Evolutionary conservation across 2,797 vertebrate genomes (phyloP).

Genomic region (Alectoris magna): DNA sequence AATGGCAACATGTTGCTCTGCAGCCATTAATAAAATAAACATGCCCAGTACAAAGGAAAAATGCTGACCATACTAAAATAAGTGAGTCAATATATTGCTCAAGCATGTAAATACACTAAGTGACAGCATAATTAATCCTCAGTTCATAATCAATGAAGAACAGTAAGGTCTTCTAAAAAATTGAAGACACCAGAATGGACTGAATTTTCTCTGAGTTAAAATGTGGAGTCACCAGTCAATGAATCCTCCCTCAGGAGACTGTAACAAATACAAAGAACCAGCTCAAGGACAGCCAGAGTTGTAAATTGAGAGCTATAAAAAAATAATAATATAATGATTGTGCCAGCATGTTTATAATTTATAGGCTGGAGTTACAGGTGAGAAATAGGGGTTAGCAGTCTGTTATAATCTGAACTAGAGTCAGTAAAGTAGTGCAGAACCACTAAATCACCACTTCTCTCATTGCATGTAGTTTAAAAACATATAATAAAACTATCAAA

Average conservation of each 20-base stretch:
- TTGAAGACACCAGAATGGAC: slow-evolving; percentile 46
- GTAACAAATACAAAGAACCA: slow-evolving; percentile 61
- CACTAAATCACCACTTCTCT: slow-evolving; percentile 73
- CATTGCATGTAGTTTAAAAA: slow-evolving; percentile 71
- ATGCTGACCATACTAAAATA: slow-evolving; percentile 41
- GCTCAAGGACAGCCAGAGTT: slow-evolving; percentile 75
- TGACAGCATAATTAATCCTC: slow-evolving; percentile 80
- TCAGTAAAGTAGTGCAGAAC: slow-evolving; percentile 65
- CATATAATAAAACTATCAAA: slow-evolving; percentile 73
- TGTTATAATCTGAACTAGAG: slow-evolving; percentile 69
- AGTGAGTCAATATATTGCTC: slow-evolving; percentile 53
- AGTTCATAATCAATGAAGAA: slow-evolving; percentile 73
- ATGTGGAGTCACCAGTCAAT: slow-evolving; percentile 62
- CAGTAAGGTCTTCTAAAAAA: slow-evolving; percentile 67
- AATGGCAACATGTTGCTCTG: neutral
- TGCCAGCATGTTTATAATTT: slow-evolving; percentile 76
- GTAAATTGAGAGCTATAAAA: slow-evolving; percentile 78
- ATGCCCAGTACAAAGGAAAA: neutral
- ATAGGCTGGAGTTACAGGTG: slow-evolving; percentile 70
- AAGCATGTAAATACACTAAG: slow-evolving; percentile 69
- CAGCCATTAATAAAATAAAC: slow-evolving; percentile 40
- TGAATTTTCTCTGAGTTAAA: slow-evolving; percentile 68
- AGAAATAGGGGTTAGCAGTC: slow-evolving; percentile 74
- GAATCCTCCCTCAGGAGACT: slow-evolving; percentile 69
- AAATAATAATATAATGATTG: slow-evolving; percentile 75